Evolutionary conservation across 2,113 vertebrate species (phyloP).

Genomic region (Trinectes maculatus): DNA sequence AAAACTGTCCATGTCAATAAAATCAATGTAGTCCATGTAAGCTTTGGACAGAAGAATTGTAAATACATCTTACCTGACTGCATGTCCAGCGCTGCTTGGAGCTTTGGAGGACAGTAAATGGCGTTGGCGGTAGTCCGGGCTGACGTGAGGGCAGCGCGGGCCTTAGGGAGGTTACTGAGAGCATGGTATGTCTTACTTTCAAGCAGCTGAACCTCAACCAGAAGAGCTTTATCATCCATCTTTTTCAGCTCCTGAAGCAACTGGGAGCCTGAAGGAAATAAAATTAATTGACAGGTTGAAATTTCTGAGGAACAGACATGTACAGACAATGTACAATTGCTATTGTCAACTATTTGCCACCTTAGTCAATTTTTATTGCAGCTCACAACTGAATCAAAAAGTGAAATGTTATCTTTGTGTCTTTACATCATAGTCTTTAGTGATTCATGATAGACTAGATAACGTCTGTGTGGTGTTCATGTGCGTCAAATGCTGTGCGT

Average conservation of each 20-base stretch:
- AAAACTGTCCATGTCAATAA: too few species aligned
- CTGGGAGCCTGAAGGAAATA: constrained; percentile 86
- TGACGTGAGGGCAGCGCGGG: constrained; percentile 96
- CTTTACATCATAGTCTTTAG: too few species aligned
- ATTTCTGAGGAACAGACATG: too few species aligned
- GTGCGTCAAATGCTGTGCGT: background rate
- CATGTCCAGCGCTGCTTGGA: constrained; percentile 98
- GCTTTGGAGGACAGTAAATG: constrained; percentile 98
- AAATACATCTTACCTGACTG: constrained; percentile 88
- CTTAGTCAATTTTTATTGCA: too few species aligned
- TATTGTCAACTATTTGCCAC: too few species aligned
- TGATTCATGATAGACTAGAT: too few species aligned
- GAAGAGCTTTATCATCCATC: constrained; percentile 99
- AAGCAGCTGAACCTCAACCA: constrained; percentile 97
- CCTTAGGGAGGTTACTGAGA: constrained; percentile 98
- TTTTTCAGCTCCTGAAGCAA: constrained; percentile 96
- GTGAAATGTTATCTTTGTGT: too few species aligned
- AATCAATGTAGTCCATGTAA: too few species aligned
- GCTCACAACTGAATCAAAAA: too few species aligned
- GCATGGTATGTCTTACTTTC: constrained; percentile 99
- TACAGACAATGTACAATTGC: too few species aligned
- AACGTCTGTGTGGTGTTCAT: too few species aligned
- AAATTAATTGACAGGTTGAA: background rate
- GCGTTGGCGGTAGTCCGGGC: constrained; percentile 98
- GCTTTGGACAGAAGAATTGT: background rate